These are phyloP conservation scores for Myotis findleyi DNA, from an alignment of 2,797 vertebrate genomes.

Conservation along the genomic window DNA sequence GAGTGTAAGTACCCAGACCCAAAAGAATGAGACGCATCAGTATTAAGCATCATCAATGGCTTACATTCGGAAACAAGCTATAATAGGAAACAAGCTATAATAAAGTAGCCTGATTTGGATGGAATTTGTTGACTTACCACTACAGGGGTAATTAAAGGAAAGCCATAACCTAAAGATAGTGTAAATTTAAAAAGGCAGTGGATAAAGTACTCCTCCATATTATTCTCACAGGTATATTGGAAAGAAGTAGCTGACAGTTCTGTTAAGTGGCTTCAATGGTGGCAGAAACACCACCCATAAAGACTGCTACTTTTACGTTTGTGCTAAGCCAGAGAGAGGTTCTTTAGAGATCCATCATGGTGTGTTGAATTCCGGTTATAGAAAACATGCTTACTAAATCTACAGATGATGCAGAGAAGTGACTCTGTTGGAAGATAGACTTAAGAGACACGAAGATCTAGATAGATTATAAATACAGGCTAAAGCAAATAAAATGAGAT, in stretches of 20 bases:
- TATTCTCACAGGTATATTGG: neutral
- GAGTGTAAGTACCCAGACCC: neutral
- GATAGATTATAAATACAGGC: neutral
- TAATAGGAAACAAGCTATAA: constrained; percentile 37
- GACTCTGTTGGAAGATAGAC: constrained; percentile 27
- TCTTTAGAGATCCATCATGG: neutral
- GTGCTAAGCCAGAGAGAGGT: neutral
- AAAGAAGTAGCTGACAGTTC: constrained; percentile 27
- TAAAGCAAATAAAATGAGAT: constrained; percentile 24
- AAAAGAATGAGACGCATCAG: constrained; percentile 47
- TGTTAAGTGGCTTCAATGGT: neutral
- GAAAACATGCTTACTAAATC: constrained; percentile 41
- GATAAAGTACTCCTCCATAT: constrained; percentile 10
- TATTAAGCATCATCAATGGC: neutral
- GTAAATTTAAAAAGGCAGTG: constrained; percentile 2
- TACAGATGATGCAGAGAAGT: neutral
- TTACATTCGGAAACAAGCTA: constrained; percentile 12
- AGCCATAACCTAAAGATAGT: neutral
- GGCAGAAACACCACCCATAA: constrained; percentile 11
- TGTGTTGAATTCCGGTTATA: neutral
- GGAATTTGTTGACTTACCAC: constrained; percentile 6
- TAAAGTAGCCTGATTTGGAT: neutral
- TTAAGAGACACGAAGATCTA: neutral
- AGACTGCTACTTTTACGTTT: constrained; percentile 29
- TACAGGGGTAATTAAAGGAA: constrained; percentile 23